Conservation (phyloP, 2,888 invertebrate genomes). For the Pyrrhia umbra region DNA sequence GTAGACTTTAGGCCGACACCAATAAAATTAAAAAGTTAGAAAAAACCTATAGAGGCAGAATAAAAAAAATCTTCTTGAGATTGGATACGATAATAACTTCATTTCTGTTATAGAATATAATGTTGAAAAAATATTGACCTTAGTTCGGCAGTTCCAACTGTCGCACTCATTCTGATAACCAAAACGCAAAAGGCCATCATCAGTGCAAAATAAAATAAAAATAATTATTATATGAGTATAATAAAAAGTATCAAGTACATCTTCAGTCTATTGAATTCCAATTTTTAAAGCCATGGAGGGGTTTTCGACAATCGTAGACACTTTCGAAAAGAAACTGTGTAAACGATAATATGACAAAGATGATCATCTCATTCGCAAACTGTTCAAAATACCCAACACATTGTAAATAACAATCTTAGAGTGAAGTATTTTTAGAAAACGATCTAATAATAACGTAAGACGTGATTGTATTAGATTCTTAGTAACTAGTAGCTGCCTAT, state of each 20-base stretch:
- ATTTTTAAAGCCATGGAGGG: neutral
- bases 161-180: neutral
- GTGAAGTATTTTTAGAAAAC: slow-evolving; percentile 9
- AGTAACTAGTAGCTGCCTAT: slow-evolving; percentile 13
- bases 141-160: neutral
- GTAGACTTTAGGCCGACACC: neutral
- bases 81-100: too few relatives aligned
- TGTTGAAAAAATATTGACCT: too few relatives aligned
- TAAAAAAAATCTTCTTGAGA: too few relatives aligned
- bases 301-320: too few relatives aligned
- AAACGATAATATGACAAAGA: neutral
- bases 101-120: too few relatives aligned
- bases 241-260: too few relatives aligned
- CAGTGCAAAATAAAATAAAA: neutral
- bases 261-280: neutral
- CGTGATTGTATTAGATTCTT: slow-evolving; percentile 10
- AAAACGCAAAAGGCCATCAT: neutral
- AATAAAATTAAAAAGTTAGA: neutral
- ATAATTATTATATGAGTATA: neutral
- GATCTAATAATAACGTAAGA: slow-evolving; percentile 5
- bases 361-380: slow-evolving; percentile 1
- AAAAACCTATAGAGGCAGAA: too few relatives aligned
- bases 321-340: neutral
- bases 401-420: neutral
- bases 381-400: neutral